Conservation (phyloP, 2,797 vertebrate genomes). For the Phyllotis vaccarum region DNA sequence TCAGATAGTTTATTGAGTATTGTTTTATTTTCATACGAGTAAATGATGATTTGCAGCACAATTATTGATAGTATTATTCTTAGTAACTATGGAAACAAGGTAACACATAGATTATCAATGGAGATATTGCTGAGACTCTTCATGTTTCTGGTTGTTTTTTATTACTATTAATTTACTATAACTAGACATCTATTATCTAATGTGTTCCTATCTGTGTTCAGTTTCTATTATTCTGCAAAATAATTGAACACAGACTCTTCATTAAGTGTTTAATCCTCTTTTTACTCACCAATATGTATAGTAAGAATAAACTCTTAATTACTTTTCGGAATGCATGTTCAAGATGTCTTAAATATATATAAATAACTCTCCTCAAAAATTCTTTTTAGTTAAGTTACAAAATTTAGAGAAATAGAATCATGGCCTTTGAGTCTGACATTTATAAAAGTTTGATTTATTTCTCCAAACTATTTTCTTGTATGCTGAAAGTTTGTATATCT, state of each 20-base stretch:
- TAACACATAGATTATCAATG: not conserved
- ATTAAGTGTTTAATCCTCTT: constrained; percentile 54
- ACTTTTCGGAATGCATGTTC: constrained; percentile 56
- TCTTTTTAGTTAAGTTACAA: constrained; percentile 54
- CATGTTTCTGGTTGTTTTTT: not conserved
- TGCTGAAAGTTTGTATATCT: not conserved
- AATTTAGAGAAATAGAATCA: constrained; percentile 55
- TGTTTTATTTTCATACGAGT: not conserved
- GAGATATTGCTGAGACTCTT: not conserved
- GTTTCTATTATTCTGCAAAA: not conserved
- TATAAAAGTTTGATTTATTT: constrained; percentile 35
- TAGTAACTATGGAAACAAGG: not conserved
- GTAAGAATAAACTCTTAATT: constrained; percentile 55
- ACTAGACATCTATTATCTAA: not conserved
- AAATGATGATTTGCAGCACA: not conserved
- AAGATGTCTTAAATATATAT: constrained; percentile 42
- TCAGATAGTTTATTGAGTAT: not conserved
- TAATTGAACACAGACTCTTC: not conserved
- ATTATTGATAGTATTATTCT: not conserved
- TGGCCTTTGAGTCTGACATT: not conserved
- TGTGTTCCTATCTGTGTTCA: not conserved
- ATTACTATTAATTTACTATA: not conserved
- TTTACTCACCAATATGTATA: constrained; percentile 25
- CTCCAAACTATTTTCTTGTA: constrained; percentile 19
- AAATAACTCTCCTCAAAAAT: constrained; percentile 17